A percentile compares a stretch with the other conserved stretches of the same genome.
Conservation (phyloP, 2,888 invertebrate genomes). For the Chymomyza procnemis region DNA sequence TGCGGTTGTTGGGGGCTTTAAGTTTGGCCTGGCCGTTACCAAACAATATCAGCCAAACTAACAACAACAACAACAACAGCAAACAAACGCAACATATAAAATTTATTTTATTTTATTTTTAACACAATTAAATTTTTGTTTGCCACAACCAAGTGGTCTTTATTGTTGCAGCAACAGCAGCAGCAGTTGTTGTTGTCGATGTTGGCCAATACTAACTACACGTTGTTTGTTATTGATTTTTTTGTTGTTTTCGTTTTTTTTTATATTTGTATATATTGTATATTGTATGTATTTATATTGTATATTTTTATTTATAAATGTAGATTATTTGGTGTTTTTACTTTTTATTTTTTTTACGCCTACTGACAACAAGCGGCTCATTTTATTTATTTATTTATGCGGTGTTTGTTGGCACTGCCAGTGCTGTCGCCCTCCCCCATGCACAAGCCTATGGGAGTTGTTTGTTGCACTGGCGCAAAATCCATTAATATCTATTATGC, state of each 20-base stretch:
- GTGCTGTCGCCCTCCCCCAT: not conserved
- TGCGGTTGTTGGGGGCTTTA: slow-evolving; percentile 38
- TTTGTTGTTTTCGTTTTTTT: not conserved
- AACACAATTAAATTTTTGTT: slow-evolving; percentile 64
- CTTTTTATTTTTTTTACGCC: not conserved
- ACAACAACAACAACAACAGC: not conserved
- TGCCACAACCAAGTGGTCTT: slow-evolving; percentile 39
- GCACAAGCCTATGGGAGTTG: slow-evolving; percentile 12
- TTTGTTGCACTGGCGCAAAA: slow-evolving; percentile 40
- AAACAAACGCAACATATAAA: slow-evolving; percentile 34
- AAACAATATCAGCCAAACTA: not conserved
- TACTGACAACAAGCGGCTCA: not conserved
- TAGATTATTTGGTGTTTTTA: not conserved
- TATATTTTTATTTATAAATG: not conserved
- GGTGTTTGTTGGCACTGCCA: slow-evolving; percentile 35
- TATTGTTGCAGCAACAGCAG: slow-evolving; percentile 20
- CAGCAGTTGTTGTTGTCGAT: slow-evolving; percentile 32
- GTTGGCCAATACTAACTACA: slow-evolving; percentile 12
- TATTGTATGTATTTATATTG: not conserved
- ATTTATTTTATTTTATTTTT: slow-evolving; percentile 53
- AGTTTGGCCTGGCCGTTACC: slow-evolving; percentile 1
- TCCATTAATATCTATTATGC: slow-evolving; percentile 68
- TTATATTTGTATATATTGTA: not conserved
- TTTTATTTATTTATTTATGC: slow-evolving; percentile 60
- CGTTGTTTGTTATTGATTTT: slow-evolving; percentile 42